phyloP scores from a whole-genome alignment of 1,140 invertebrate genomes.

The Calliphora vicina region DNA sequence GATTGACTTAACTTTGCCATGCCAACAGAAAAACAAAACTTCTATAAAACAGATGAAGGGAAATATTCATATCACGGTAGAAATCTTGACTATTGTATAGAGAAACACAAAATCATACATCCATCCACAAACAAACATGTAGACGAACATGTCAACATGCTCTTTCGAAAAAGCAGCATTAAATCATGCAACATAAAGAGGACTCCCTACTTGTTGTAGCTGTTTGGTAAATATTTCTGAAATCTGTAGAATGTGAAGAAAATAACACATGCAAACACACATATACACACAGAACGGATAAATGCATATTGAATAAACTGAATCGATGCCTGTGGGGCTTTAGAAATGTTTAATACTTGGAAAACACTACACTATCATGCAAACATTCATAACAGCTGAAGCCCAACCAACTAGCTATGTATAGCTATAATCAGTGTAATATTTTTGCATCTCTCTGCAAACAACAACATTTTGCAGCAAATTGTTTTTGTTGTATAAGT shows the following conservation, averaged over 20 bases:
- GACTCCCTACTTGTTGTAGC: neutral
- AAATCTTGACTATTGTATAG: neutral
- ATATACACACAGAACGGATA: too few relatives aligned
- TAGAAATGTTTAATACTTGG: neutral
- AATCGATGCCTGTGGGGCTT: slow-evolving; percentile 23
- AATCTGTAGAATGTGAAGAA: neutral
- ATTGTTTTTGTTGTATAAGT: too few relatives aligned
- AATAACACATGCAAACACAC: neutral
- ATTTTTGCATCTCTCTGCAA: too few relatives aligned
- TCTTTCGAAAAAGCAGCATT: neutral
- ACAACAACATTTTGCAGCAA: too few relatives aligned
- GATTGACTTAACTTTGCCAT: too few relatives aligned
- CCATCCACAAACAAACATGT: too few relatives aligned
- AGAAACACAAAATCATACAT: neutral
- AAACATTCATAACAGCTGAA: too few relatives aligned
- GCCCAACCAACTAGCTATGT: too few relatives aligned
- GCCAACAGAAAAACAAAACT: too few relatives aligned
- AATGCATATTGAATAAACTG: slow-evolving; percentile 38
- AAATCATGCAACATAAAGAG: neutral
- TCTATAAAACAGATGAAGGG: too few relatives aligned
- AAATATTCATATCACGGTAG: neutral
- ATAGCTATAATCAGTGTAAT: too few relatives aligned
- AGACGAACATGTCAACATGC: neutral
- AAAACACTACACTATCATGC: too few relatives aligned
- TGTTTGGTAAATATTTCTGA: neutral